Base-by-base conservation (phyloP, 2,888 invertebrate genomes). In the Argyresthia albistria region DNA sequence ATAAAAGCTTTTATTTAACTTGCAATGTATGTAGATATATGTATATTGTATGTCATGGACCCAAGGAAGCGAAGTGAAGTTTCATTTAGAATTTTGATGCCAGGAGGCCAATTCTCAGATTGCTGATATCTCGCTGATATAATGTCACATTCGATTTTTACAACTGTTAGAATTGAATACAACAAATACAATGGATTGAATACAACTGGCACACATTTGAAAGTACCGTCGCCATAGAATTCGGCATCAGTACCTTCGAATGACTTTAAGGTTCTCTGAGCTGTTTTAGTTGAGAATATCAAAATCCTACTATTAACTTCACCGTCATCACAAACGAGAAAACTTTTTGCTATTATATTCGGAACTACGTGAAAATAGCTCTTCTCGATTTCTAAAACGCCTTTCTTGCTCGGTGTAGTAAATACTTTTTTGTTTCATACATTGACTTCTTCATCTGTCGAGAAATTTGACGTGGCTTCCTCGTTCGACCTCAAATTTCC, bases 221-320 rank as follows among this genome's bases (percentile, higher is more conserved):
- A 25, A 25, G 25, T 25, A 25, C 25, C 25, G 2, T 25, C 25
- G 25, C 25, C 25, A 25, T 25, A 25, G 25, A 25, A 25, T 25
- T 25, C 25, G 3, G 25, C 25, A 25, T 25, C 25, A 25, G 25
- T 25, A 25, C 25, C 25, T 47, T 25, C 47, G 25, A 47, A 47
- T 47, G 47, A 14, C 6, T 47, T 47, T 47, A 47, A 47, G 47
- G 35, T 47, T 47, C 47, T 47, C 47, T 47, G 47, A 47, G 47
- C 47, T 47, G 25, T 47, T 47, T 47, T 47, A 47, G 47, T 47
- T 47, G 47, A 47, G 47, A 47, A 47, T 47, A 47, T 47, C 47
- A 47, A 47, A 46, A 47, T 47, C 47, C n/a, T 47, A 47, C n/a
- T 25, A 47, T 47, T 11, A 25, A 47, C 47, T 47, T 47, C 47